These are phyloP conservation scores for Caenorhabditis sp. DNA, from an alignment of 2,888 invertebrate species.

Conservation along the genomic window DNA sequence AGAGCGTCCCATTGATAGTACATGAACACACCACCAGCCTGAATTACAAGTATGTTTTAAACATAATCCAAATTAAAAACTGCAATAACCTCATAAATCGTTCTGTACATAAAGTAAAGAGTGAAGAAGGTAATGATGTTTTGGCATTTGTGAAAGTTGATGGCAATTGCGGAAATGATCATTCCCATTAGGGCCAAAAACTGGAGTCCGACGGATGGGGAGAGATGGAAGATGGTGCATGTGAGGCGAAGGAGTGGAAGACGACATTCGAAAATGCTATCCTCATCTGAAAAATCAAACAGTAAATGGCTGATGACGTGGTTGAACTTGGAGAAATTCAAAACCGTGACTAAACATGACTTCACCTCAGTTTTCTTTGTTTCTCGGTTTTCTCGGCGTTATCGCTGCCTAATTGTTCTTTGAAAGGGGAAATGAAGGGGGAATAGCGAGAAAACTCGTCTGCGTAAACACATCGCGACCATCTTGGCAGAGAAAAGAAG, in stretches of 20 bases:
- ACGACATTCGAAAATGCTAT: slow-evolving; percentile 50
- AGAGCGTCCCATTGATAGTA: slow-evolving; percentile 89
- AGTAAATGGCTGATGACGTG: slow-evolving; percentile 26
- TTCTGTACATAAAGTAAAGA: slow-evolving; percentile 88
- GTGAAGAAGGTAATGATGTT: slow-evolving; percentile 87
- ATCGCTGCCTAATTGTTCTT: slow-evolving; percentile 38
- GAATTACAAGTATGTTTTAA: no score
- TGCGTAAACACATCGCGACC: not conserved
- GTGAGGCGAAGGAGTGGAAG: slow-evolving; percentile 46
- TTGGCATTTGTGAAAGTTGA: slow-evolving; percentile 83
- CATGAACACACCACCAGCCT: slow-evolving; percentile 89
- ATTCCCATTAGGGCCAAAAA: slow-evolving; percentile 87
- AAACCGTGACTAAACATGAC: slow-evolving; percentile 7
- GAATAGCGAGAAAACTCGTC: slow-evolving; percentile 9
- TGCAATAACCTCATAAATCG: slow-evolving; percentile 87
- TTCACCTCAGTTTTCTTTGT: not conserved
- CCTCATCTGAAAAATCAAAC: slow-evolving; percentile 53
- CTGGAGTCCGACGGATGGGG: slow-evolving; percentile 85
- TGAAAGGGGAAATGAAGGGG: slow-evolving; percentile 10
- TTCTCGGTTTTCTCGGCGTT: not conserved
- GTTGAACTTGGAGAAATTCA: slow-evolving; percentile 44
- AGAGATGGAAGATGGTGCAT: slow-evolving; percentile 34
- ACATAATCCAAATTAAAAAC: no score
- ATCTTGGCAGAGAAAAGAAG: slow-evolving; percentile 87
- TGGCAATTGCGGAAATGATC: slow-evolving; percentile 87